Base-by-base conservation (phyloP, 2,888 invertebrate species). In the Scotopteryx bipunctaria region DNA sequence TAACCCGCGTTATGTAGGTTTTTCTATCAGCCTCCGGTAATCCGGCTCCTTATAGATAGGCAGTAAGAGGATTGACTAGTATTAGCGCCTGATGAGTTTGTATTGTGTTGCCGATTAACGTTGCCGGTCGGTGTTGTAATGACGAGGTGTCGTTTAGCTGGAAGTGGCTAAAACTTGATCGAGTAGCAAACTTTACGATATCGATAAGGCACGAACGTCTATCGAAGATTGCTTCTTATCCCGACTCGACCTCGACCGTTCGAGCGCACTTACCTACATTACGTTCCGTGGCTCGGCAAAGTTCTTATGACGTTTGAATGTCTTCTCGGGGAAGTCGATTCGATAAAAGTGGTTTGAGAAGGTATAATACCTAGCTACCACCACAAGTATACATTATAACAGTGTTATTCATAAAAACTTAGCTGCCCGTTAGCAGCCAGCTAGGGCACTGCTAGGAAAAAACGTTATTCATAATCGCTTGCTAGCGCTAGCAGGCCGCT, bases 171-270 rank as follows among this genome's bases (percentile, higher is more conserved):
- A 57, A 63, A 58, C 54, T 53, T 37, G 61, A 58, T 46, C 52
- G 53, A 59, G 51, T 58, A 33, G 19, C 42, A 9, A 42, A 66
- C 69, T 64, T 73, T 68, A 70, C 65, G 73, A 73, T 72, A 68
- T 52, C 68, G 85, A 85, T 86, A 85, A 81, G 82, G 78, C 84
- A 84, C 83, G 83, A 64, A 54, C 59, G 60, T 64, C 70, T 71
- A 76, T 76, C 67, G 59, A 33, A 73, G 69, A 76, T 80, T 70
- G 69, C 69, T 71, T 78, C 63, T 75, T 72, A 76, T 61, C 57
- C 61, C 65, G 63, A 53, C 61, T 59, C 64, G 61, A 64, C 68
- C 67, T 69, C 54, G 57, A 42, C 42, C 55, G 52, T 47, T 58
- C 61, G 51, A 62, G 63, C 61, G 55, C 55, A 59, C 62, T 66